Base-by-base conservation (phyloP, 2,113 vertebrate species). In the Arizona elegans region DNA sequence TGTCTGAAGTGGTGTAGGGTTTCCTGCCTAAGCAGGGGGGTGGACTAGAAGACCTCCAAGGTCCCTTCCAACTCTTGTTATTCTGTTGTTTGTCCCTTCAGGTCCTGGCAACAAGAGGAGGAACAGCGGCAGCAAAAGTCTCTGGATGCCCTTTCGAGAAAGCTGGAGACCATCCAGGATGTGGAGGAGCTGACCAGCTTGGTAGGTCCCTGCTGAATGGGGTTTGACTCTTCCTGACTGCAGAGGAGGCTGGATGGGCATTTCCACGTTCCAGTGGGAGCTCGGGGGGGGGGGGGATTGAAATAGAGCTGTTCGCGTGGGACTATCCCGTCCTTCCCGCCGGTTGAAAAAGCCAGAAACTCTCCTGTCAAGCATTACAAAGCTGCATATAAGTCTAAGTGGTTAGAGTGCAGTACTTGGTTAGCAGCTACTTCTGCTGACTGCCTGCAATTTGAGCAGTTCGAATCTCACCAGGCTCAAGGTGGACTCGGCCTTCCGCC, bases 131-230 rank as follows among this genome's bases (percentile, higher is more conserved):
- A 98, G 93, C 98, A 96, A 59, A 96, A 96, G 2, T 97, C 98
- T 38, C 96, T 99, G 95, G 97, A 98, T 0, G 8, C 96, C 21
- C 97, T 99, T 90, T 98, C 99, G 8, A 96, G 85, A 88, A 98
- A 97, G 94, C 98, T 99, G 0, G 97, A 99, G 93, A 96, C 97
- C 87, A 98, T 99, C 95, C 97, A 97, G 5, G 98, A 98, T 3
- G 97, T 99, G 33, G 99, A 99, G 10, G 99, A 99, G 95, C 97
- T 99, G 93, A 99, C 98, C 0, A 95, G 96, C 62, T 97, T 99
- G 98, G 99, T 99, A 95, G 98, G 97, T 86, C 23, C 95, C 8
- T 38, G 62, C 88, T n/a, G 58, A 12, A 10, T 1, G 2, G 11
- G 15, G 43, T 7, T 62, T n/a, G 5, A 15, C 10, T 52, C 65